These are phyloP conservation scores for Agraylea sexmaculata DNA, from an alignment of 1,140 invertebrate genomes.

Conservation along the genomic window DNA sequence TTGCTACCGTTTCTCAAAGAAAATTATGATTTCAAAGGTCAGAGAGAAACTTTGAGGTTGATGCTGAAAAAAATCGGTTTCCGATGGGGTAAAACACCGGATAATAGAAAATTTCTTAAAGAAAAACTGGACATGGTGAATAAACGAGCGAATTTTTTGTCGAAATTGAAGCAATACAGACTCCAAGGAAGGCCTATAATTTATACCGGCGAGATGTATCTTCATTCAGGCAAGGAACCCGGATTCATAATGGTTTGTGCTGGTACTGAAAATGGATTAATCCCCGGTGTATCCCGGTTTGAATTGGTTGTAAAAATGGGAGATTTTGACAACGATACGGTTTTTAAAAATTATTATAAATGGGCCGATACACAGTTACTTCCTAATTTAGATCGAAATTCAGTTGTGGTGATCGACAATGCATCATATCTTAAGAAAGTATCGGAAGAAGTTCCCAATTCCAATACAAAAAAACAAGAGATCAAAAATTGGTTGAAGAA, in stretches of 20 bases:
- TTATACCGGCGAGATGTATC: constrained; percentile 9
- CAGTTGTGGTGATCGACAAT: constrained; percentile 23
- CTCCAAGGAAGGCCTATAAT: constrained; percentile 12
- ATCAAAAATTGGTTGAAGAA: constrained; percentile 21
- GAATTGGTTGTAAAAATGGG: constrained; percentile 13
- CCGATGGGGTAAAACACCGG: constrained; percentile 12
- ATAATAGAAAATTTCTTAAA: constrained; percentile 13
- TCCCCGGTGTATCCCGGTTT: constrained; percentile 13
- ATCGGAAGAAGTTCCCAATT: constrained; percentile 18
- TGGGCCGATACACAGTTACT: constrained; percentile 10
- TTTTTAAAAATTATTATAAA: constrained; percentile 16
- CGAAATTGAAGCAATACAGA: constrained; percentile 12
- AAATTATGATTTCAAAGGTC: constrained; percentile 13
- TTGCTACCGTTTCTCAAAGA: constrained; percentile 12
- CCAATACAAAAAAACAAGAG: constrained; percentile 17
- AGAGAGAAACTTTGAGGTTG: constrained; percentile 8
- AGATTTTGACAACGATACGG: constrained; percentile 18
- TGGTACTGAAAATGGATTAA: constrained; percentile 15
- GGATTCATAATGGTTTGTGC: constrained; percentile 17
- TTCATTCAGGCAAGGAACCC: constrained; percentile 19
- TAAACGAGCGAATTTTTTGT: constrained; percentile 12
- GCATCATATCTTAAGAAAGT: constrained; percentile 19
- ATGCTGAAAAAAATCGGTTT: constrained; percentile 12
- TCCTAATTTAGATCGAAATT: constrained; percentile 13
- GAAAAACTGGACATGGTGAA: constrained; percentile 16